Evolutionary conservation across 2,888 invertebrate genomes (phyloP).

Genomic region (Petrolisthes cinctipes): DNA sequence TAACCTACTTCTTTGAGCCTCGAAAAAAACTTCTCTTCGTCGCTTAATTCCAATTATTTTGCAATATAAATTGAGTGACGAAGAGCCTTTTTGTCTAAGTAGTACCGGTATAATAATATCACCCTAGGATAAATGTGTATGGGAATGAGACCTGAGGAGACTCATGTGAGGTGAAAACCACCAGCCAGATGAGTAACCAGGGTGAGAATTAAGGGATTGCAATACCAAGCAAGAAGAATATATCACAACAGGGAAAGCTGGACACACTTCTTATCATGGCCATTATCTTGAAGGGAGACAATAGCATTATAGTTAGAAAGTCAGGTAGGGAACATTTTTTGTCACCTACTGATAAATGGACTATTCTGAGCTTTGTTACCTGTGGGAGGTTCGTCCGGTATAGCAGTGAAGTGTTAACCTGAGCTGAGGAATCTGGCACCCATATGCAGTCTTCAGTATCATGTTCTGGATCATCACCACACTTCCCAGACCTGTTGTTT

Average conservation of each 20-base stretch:
- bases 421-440: constrained; percentile 31
- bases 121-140: no score
- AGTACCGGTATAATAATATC: no score
- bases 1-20: no score
- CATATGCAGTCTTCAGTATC: constrained; percentile 28
- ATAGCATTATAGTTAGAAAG: background rate
- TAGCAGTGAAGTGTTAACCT: constrained; percentile 48
- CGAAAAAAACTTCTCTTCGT: no score
- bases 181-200: background rate
- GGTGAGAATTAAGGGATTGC: background rate
- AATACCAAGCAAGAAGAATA: background rate
- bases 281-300: background rate
- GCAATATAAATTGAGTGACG: no score
- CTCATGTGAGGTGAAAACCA: background rate
- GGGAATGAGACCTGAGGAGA: no score
- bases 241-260: background rate
- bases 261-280: background rate
- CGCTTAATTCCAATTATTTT: no score
- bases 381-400: constrained; percentile 43
- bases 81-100: no score
- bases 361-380: constrained; percentile 6
- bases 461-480: constrained; percentile 23
- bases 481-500: constrained; percentile 31
- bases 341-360: background rate
- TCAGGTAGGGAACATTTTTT: no score